Percentiles rank a stretch among this genome's conserved stretches.
These are phyloP conservation scores for Aspidapion aeneum DNA, from an alignment of 2,888 invertebrate species.

Conservation along the genomic window DNA sequence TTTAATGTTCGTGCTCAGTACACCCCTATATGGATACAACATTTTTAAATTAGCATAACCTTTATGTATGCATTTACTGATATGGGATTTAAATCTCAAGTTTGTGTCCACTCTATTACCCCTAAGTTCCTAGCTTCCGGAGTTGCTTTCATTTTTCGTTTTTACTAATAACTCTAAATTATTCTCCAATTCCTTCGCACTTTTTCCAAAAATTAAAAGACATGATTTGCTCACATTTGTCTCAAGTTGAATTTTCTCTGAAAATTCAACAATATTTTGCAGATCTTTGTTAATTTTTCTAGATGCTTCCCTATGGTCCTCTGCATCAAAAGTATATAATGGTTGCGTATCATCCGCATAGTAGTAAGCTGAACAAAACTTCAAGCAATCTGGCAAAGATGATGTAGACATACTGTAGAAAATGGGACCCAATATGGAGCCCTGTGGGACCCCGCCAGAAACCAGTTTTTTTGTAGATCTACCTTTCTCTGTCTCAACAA, in stretches of 20 bases:
- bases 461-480: not conserved
- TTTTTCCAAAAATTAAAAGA: not conserved
- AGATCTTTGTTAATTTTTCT: not conserved
- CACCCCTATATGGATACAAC: slow-evolving; percentile 4
- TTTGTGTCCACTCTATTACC: slow-evolving; percentile 4
- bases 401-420: not conserved
- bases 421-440: not conserved
- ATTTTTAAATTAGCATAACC: slow-evolving; percentile 10
- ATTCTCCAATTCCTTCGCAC: not conserved
- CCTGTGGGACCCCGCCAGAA: not conserved
- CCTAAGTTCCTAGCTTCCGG: slow-evolving; percentile 7
- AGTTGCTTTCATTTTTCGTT: not conserved
- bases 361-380: not conserved
- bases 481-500: not conserved
- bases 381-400: not conserved
- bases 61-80: slow-evolving; percentile 5
- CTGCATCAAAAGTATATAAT: not conserved
- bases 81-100: slow-evolving; percentile 9
- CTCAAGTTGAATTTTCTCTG: not conserved
- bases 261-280: not conserved
- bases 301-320: not conserved
- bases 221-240: not conserved
- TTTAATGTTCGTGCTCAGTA: not conserved
- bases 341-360: not conserved
- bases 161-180: not conserved